These are phyloP conservation scores for Lepidochitona cinerea DNA, from an alignment of 2,888 invertebrate species.

Conservation along the genomic window DNA sequence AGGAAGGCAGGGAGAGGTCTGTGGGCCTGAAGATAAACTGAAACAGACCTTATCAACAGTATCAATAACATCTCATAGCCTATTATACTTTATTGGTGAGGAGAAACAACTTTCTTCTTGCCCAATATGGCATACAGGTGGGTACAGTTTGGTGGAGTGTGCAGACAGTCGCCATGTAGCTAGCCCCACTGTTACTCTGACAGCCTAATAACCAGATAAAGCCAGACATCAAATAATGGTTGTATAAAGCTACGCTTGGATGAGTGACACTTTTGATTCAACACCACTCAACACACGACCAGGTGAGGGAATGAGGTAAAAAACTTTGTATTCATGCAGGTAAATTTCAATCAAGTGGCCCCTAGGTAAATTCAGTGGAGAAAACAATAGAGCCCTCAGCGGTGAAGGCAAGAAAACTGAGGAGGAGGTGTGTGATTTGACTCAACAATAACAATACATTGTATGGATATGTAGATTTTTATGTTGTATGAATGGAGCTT, in stretches of 20 bases:
- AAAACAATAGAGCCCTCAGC: neutral
- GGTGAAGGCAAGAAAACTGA: neutral
- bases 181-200: neutral
- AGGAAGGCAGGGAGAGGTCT: neutral
- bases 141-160: neutral
- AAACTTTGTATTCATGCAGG: neutral
- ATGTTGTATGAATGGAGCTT: neutral
- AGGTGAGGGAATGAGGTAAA: neutral
- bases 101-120: no score
- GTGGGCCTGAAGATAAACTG: neutral
- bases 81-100: no score
- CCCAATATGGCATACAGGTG: neutral
- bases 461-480: slow-evolving; percentile 1
- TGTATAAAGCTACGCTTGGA: neutral
- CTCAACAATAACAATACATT: neutral
- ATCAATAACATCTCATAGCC: neutral
- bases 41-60: neutral
- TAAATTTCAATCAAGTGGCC: neutral
- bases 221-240: neutral
- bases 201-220: neutral
- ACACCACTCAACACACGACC: neutral
- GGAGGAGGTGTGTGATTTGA: neutral
- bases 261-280: neutral
- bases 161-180: no score
- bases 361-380: neutral